Evolutionary conservation across 64 coral and sea anemone species (phyloP).

Genomic region (Trachythela sp.): DNA sequence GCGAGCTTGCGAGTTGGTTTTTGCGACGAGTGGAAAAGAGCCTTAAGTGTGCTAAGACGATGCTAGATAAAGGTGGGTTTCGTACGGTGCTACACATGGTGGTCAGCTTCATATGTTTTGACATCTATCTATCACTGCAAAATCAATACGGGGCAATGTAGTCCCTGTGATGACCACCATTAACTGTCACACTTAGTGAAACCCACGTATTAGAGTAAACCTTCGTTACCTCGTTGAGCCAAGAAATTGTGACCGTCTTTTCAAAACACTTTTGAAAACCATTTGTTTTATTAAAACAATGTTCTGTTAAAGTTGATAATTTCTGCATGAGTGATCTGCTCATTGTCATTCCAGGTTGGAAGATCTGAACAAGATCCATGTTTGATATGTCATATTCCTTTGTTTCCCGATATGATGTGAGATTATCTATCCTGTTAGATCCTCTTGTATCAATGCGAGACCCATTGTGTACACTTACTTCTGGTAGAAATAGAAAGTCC

Average conservation of each 20-base stretch:
- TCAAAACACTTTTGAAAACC: not conserved
- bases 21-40: too few species aligned
- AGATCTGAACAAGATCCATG: not conserved
- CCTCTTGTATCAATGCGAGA: not conserved
- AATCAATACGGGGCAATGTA: too few species aligned
- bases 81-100: too few species aligned
- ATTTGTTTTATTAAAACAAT: not conserved
- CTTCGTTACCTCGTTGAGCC: not conserved
- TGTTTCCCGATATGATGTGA: not conserved
- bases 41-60: too few species aligned
- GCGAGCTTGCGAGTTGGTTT: too few species aligned
- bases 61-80: too few species aligned
- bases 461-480: not conserved
- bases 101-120: too few species aligned
- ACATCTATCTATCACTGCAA: too few species aligned
- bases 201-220: too few species aligned
- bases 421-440: not conserved
- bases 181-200: too few species aligned
- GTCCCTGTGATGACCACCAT: too few species aligned
- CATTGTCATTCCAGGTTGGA: not conserved
- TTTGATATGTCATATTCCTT: not conserved
- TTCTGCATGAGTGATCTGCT: not conserved
- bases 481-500: not conserved
- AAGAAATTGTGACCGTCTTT: not conserved
- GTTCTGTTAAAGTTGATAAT: not conserved